Conservation (phyloP, 2,113 vertebrate species). For the Edolisoma coerulescens region DNA sequence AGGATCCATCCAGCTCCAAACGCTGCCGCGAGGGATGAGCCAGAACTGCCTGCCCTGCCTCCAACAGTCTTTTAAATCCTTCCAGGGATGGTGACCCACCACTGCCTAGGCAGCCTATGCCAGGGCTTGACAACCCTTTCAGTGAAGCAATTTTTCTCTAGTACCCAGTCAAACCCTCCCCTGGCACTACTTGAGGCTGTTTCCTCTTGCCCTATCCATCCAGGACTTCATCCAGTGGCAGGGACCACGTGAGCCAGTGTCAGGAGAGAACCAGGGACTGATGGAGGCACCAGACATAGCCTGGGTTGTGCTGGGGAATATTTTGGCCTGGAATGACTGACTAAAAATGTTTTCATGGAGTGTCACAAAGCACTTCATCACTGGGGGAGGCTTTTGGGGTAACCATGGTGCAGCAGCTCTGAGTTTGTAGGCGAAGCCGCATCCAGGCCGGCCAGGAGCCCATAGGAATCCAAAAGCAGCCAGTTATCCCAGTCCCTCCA, state of each 20-base stretch:
- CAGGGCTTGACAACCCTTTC: not conserved
- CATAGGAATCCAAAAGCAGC: not conserved
- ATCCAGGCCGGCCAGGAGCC: not conserved
- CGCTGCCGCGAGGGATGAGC: not conserved
- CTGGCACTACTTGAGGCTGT: not conserved
- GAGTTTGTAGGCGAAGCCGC: rapidly evolving
- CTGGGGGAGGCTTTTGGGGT: not conserved
- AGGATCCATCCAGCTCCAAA: not conserved
- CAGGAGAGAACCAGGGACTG: not conserved
- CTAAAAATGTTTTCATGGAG: not conserved
- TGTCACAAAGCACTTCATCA: not conserved
- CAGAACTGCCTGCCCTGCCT: not conserved
- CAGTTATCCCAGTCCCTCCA: not conserved
- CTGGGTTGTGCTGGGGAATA: not conserved
- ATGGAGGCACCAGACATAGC: not conserved
- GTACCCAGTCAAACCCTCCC: not conserved
- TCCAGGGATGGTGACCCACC: not conserved
- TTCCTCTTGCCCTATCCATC: not conserved
- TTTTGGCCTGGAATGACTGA: not conserved
- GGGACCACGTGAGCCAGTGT: rapidly evolving
- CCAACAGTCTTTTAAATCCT: not conserved
- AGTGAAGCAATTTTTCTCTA: not conserved
- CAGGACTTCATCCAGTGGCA: not conserved
- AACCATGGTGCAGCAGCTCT: rapidly evolving
- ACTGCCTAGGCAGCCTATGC: not conserved